A percentile compares a stretch with the other conserved stretches of the same genome.
Evolutionary conservation across 2,113 vertebrate species (phyloP).

Genomic region (Sinocyclocheilus grahami): DNA sequence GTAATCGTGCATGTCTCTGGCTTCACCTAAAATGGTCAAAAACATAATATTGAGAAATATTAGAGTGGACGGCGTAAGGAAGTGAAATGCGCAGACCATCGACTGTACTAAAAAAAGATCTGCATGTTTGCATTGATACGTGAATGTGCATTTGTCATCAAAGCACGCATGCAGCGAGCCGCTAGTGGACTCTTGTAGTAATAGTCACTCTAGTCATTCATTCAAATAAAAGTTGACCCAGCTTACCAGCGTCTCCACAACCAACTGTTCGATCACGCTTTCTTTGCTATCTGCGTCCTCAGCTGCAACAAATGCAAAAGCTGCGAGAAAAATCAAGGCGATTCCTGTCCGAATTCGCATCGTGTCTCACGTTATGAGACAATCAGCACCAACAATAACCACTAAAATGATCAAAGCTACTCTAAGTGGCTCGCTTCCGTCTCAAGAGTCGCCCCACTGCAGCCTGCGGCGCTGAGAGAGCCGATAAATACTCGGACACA

Average conservation of each 20-base stretch:
- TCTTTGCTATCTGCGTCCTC: slow-evolving; percentile 57
- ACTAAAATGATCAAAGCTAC: neutral
- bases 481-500: neutral
- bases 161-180: neutral
- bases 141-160: neutral
- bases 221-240: slow-evolving; percentile 42
- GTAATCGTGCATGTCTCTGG: slow-evolving; percentile 81
- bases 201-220: slow-evolving; percentile 4
- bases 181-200: slow-evolving; percentile 37
- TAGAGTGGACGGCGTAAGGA: neutral
- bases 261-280: slow-evolving; percentile 63
- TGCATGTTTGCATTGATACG: neutral
- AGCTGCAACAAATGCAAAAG: slow-evolving; percentile 57
- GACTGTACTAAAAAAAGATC: neutral
- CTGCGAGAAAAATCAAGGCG: slow-evolving; percentile 63
- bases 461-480: neutral
- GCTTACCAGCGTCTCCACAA: slow-evolving; percentile 79
- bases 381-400: neutral
- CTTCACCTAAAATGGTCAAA: slow-evolving; percentile 68
- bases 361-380: slow-evolving; percentile 24
- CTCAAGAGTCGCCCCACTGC: neutral
- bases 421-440: slow-evolving; percentile 35
- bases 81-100: slow-evolving; percentile 7
- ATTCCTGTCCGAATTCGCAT: slow-evolving; percentile 63
- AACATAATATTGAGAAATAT: slow-evolving; percentile 9